phyloP scores from a whole-genome alignment of 2,888 invertebrate genomes.

The Eupithecia inturbata region DNA sequence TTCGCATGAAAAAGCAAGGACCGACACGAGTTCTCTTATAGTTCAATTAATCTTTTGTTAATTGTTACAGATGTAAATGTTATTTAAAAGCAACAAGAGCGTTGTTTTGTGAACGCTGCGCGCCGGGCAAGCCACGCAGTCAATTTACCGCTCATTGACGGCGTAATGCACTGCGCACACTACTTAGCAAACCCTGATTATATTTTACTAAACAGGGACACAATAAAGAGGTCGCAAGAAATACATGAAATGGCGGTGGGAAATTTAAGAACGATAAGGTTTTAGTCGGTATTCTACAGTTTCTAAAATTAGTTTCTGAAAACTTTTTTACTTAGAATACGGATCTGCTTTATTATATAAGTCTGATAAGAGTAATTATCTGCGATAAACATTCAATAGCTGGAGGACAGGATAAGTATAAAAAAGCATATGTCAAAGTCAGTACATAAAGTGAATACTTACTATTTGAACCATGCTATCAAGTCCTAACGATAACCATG shows the following conservation, averaged over 20 bases:
- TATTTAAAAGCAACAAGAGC: background rate
- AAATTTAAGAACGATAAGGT: background rate
- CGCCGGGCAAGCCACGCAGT: slow-evolving; percentile 54
- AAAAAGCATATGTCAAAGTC: background rate
- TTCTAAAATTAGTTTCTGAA: background rate
- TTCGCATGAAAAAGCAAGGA: no score
- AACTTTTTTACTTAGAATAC: background rate
- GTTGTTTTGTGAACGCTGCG: slow-evolving; percentile 48
- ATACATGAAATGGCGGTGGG: background rate
- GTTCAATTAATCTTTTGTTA: no score
- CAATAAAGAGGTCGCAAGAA: slow-evolving; percentile 2
- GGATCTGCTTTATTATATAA: no score
- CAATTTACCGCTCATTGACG: slow-evolving; percentile 74
- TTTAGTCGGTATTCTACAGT: background rate
- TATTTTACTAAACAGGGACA: slow-evolving; percentile 30
- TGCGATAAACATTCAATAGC: background rate
- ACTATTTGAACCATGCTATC: no score
- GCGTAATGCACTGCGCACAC: slow-evolving; percentile 70
- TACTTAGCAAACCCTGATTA: slow-evolving; percentile 55
- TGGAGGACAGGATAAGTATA: background rate
- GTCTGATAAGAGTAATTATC: background rate
- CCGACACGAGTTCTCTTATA: no score
- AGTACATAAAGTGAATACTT: background rate
- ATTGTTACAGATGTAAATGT: no score
- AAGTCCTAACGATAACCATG: no score